Percentiles rank a stretch among this genome's conserved stretches.
Conservation (phyloP, 1,140 invertebrate genomes). For the Nymphalis io region DNA sequence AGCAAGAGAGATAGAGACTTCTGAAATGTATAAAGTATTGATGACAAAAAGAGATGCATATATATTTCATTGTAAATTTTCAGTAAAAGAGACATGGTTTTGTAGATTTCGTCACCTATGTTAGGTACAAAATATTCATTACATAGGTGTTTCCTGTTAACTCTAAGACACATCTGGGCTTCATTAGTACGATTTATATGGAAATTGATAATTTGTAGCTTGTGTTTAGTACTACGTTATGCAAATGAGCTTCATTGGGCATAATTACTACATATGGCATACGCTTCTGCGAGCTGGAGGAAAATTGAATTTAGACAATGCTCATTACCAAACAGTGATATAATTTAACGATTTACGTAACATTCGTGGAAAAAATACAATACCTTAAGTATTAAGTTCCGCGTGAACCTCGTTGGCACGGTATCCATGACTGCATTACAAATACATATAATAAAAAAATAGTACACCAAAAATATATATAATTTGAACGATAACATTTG, state of each 20-base stretch:
- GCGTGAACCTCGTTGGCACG: too few relatives aligned
- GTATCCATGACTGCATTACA: too few relatives aligned
- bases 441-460: too few relatives aligned
- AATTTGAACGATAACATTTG: too few relatives aligned
- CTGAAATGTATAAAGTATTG: too few relatives aligned
- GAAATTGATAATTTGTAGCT: constrained; percentile 37
- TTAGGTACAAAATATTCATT: not conserved
- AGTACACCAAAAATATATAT: too few relatives aligned
- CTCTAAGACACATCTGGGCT: not conserved
- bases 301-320: constrained; percentile 15
- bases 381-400: too few relatives aligned
- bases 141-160: not conserved
- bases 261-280: constrained; percentile 26
- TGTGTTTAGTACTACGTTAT: constrained; percentile 35
- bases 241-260: constrained; percentile 32
- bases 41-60: too few relatives aligned
- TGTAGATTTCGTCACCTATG: not conserved
- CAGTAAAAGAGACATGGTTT: too few relatives aligned
- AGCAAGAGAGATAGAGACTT: too few relatives aligned
- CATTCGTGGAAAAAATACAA: not conserved
- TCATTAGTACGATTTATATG: constrained; percentile 33
- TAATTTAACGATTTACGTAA: not conserved
- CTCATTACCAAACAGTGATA: not conserved
- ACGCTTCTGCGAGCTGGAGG: constrained; percentile 17
- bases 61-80: too few relatives aligned